These are phyloP conservation scores for Entelurus aequoreus DNA, from an alignment of 2,113 vertebrate species.

Conservation along the genomic window DNA sequence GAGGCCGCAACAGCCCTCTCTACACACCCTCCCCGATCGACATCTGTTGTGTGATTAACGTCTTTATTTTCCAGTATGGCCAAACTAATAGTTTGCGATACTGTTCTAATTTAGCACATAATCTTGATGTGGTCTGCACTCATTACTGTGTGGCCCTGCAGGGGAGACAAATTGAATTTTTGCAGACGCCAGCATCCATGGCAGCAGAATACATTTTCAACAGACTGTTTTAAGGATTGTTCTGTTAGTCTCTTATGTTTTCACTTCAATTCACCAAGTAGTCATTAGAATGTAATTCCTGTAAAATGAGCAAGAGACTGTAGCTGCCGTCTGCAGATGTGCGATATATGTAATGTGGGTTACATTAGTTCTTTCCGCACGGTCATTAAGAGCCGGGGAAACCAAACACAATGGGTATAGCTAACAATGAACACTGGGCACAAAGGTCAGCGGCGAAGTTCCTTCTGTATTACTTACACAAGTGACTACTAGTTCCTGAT, in stretches of 20 bases:
- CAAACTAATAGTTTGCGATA: conserved; percentile 45
- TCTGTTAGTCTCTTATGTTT: background rate
- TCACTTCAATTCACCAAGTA: conserved; percentile 20
- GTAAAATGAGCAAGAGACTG: conserved; percentile 1
- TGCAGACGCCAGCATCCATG: conserved; percentile 4
- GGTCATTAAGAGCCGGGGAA: conserved; percentile 50
- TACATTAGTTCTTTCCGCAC: conserved; percentile 33
- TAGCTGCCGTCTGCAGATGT: conserved; percentile 4
- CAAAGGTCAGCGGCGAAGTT: conserved; percentile 30
- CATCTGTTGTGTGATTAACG: conserved; percentile 57
- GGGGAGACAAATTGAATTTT: conserved; percentile 23
- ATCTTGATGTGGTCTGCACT: conserved; percentile 16
- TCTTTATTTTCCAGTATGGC: conserved; percentile 45
- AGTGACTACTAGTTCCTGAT: conserved; percentile 24
- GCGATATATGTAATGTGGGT: conserved; percentile 20
- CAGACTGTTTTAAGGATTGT: conserved; percentile 7
- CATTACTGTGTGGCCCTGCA: conserved; percentile 5
- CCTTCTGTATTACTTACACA: conserved; percentile 11
- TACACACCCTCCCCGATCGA: conserved; percentile 43
- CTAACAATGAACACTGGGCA: conserved; percentile 45
- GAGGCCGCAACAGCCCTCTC: conserved; percentile 48
- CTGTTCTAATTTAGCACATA: conserved; percentile 41
- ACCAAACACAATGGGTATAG: conserved; percentile 51
- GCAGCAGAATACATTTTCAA: conserved; percentile 9
- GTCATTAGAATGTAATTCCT: background rate